Percentiles rank a stretch among this genome's conserved stretches.
Evolutionary conservation across 2,888 invertebrate species (phyloP).

Genomic region (Epsilonema sp.): DNA sequence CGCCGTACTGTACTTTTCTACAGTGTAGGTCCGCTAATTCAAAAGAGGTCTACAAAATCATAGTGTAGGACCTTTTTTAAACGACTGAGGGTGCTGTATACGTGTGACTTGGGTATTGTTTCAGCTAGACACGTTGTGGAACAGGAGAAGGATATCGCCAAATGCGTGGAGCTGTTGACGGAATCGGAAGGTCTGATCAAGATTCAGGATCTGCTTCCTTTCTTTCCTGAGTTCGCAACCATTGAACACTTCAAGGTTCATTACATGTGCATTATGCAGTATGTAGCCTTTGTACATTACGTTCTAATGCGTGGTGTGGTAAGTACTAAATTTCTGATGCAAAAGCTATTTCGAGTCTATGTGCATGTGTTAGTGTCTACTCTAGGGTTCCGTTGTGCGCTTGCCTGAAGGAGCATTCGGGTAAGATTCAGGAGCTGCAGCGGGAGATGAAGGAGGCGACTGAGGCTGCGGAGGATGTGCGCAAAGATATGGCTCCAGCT

Average conservation of each 20-base stretch:
- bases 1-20: too few species aligned
- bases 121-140: conserved; percentile 75
- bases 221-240: conserved; percentile 91
- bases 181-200: conserved; percentile 62
- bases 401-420: conserved; percentile 50
- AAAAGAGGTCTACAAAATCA: too few species aligned
- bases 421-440: conserved; percentile 41
- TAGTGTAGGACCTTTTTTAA: too few species aligned
- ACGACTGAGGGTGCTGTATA: too few species aligned
- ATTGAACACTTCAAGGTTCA: conserved; percentile 94
- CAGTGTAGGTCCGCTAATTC: too few species aligned
- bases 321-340: too few species aligned
- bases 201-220: conserved; percentile 89
- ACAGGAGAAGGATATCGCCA: conserved; percentile 66
- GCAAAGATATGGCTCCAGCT: conserved; percentile 34
- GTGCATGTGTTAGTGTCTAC: too few species aligned
- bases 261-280: too few species aligned
- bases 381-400: conserved; percentile 37
- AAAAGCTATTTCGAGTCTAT: too few species aligned
- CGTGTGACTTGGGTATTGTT: too few species aligned
- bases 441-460: conserved; percentile 88
- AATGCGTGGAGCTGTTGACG: conserved; percentile 69
- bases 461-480: conserved; percentile 65
- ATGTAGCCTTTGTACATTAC: too few species aligned
- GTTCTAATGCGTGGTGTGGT: too few species aligned